Evolutionary conservation across 2,113 vertebrate genomes (phyloP).

Genomic region (Chloropsis hardwickii): DNA sequence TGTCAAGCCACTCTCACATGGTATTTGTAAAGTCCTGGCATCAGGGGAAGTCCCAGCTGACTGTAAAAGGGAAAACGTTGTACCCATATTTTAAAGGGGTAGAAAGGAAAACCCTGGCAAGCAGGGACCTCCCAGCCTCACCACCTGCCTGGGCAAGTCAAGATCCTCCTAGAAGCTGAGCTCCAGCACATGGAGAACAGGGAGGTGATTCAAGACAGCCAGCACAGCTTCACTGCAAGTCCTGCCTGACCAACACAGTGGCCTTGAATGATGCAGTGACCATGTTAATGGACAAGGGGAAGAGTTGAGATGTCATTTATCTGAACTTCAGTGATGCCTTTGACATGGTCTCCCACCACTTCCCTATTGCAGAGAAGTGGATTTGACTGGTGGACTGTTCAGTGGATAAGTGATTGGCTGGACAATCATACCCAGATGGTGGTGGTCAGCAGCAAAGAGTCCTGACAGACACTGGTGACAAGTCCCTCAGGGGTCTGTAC

Average conservation of each 20-base stretch:
- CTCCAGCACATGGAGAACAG: not conserved
- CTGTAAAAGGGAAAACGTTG: not conserved
- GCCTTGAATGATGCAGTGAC: not conserved
- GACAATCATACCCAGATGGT: not conserved
- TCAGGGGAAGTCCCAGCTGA: not conserved
- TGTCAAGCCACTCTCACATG: not conserved
- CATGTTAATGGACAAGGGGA: not conserved
- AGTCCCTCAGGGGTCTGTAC: not conserved
- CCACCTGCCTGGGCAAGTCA: not conserved
- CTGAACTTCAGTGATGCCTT: not conserved
- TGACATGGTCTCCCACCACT: not conserved
- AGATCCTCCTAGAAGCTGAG: not conserved
- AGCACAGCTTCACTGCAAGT: not conserved
- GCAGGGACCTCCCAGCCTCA: not conserved
- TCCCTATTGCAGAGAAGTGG: not conserved
- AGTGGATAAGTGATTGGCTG: not conserved
- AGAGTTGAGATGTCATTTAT: not conserved
- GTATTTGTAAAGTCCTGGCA: not conserved
- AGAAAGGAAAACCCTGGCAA: not conserved
- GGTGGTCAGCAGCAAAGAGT: not conserved
- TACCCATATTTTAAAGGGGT: not conserved
- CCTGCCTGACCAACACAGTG: not conserved
- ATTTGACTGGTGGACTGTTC: not conserved
- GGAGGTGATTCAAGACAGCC: not conserved
- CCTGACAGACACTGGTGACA: not conserved